Evolutionary conservation across 2,888 invertebrate genomes (phyloP).

Genomic region (Crepidodera aurea): DNA sequence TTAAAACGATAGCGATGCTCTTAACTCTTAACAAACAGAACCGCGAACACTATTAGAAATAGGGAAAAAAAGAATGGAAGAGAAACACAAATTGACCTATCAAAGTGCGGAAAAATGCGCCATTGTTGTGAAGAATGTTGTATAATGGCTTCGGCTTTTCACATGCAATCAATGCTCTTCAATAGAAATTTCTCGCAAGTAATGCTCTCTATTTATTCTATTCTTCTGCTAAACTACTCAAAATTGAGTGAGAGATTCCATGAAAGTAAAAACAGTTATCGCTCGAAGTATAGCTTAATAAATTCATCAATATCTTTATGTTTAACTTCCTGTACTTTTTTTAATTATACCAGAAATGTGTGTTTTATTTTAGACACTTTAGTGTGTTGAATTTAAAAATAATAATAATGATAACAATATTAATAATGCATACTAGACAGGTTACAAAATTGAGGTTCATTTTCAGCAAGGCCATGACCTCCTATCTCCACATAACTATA

Average conservation of each 20-base stretch:
- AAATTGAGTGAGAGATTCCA: neutral
- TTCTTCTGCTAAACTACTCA: neutral
- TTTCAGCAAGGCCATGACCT: too few relatives aligned
- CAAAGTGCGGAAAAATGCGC: slow-evolving; percentile 15
- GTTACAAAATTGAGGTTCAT: too few relatives aligned
- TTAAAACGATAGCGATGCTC: too few relatives aligned
- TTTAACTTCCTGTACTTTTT: too few relatives aligned
- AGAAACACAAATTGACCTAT: slow-evolving; percentile 10
- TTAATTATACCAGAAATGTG: too few relatives aligned
- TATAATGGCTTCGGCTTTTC: slow-evolving; percentile 16
- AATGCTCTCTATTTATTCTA: slow-evolving; percentile 21
- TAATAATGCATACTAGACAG: too few relatives aligned
- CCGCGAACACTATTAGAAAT: neutral
- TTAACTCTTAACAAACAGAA: neutral
- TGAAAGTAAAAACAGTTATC: neutral
- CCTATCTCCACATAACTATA: too few relatives aligned
- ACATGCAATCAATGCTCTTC: slow-evolving; percentile 14
- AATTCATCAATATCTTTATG: too few relatives aligned
- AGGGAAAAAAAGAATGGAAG: neutral
- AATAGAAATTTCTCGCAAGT: slow-evolving; percentile 20
- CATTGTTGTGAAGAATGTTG: slow-evolving; percentile 9
- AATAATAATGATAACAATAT: too few relatives aligned
- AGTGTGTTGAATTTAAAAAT: too few relatives aligned
- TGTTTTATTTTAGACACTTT: too few relatives aligned
- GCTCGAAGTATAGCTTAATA: too few relatives aligned